A percentile compares a stretch with the other conserved stretches of the same genome.
Evolutionary conservation across 2,888 invertebrate genomes (phyloP).

Genomic region (Spialia ferax): DNA sequence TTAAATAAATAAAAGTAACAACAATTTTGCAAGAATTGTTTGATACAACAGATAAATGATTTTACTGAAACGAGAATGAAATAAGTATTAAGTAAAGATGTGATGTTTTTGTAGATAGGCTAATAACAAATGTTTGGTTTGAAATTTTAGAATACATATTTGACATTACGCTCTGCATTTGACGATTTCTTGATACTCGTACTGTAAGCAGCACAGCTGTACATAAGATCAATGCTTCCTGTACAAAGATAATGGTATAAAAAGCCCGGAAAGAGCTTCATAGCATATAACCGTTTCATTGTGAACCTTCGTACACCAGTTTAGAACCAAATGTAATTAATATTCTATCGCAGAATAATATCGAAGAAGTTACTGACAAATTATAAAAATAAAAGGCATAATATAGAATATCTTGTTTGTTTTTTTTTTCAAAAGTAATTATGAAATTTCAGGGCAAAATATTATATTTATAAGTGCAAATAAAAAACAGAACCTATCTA

Average conservation of each 20-base stretch:
- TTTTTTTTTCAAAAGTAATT: not conserved
- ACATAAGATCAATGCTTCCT: conserved; percentile 28
- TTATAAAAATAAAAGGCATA: conserved; percentile 11
- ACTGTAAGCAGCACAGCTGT: conserved; percentile 31
- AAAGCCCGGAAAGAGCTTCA: conserved; percentile 31
- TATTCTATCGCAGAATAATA: conserved; percentile 11
- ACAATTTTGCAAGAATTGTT: not conserved
- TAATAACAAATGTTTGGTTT: too few relatives aligned
- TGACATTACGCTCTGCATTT: not conserved
- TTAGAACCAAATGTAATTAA: conserved; percentile 9
- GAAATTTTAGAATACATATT: too few relatives aligned
- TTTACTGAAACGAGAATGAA: too few relatives aligned
- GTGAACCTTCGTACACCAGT: not conserved
- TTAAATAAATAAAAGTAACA: too few relatives aligned
- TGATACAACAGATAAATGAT: too few relatives aligned
- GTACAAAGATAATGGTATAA: conserved; percentile 23
- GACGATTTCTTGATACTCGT: not conserved
- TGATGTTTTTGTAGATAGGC: too few relatives aligned
- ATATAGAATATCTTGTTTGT: conserved; percentile 13
- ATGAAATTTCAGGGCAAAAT: too few relatives aligned
- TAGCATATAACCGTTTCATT: conserved; percentile 16
- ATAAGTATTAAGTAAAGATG: too few relatives aligned
- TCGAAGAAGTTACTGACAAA: conserved; percentile 7
- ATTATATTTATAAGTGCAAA: too few relatives aligned
- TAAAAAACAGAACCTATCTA: too few relatives aligned